These are phyloP conservation scores for Cyprinella venusta DNA, from an alignment of 2,797 vertebrate species.

Conservation along the genomic window DNA sequence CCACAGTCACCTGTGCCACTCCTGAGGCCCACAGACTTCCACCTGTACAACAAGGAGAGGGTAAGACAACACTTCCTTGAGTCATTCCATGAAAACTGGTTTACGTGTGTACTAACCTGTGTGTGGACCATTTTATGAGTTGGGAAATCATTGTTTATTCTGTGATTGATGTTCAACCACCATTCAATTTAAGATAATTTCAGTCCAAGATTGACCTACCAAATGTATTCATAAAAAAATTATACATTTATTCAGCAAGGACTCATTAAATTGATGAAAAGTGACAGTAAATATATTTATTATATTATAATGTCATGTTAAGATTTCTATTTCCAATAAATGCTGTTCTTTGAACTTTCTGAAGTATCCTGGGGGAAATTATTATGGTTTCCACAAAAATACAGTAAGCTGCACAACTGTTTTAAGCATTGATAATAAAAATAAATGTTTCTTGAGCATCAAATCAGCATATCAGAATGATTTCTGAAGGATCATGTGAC, in stretches of 20 bases:
- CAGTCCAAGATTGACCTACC: neutral
- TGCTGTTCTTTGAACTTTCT: neutral
- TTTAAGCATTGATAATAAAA: neutral
- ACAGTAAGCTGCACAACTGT: neutral
- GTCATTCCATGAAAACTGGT: neutral
- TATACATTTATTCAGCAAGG: neutral
- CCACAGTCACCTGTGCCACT: conserved; percentile 87
- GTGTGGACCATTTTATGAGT: neutral
- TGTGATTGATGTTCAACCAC: neutral
- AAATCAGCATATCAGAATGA: neutral
- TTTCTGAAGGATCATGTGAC: neutral
- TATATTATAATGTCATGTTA: neutral
- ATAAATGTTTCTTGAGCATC: neutral
- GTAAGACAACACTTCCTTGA: conserved; percentile 71
- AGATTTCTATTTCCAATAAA: neutral
- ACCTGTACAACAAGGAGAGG: conserved; percentile 81
- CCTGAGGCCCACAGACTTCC: conserved; percentile 84
- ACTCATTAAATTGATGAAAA: neutral
- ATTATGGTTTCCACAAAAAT: neutral
- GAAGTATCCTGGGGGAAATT: neutral
- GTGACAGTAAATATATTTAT: neutral
- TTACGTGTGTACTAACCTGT: neutral
- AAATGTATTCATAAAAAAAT: neutral
- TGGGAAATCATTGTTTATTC: neutral
- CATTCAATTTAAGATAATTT: neutral